Percentiles rank a stretch among this genome's conserved stretches.
These are phyloP conservation scores for Noctilio leporinus DNA, from an alignment of 2,113 vertebrate genomes.

Conservation along the genomic window DNA sequence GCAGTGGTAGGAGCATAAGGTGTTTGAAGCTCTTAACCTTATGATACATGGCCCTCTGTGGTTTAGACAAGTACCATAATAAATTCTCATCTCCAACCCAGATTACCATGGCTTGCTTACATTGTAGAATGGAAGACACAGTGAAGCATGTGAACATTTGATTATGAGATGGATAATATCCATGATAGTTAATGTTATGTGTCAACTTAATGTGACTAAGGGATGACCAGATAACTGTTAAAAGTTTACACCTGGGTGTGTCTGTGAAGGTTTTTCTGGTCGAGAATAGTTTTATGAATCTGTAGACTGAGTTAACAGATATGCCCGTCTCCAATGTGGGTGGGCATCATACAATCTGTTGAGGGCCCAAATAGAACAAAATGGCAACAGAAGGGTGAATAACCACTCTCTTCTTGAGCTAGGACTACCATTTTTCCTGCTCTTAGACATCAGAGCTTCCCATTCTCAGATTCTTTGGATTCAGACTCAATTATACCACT, in stretches of 20 bases:
- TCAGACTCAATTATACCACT: not conserved
- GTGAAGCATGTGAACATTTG: not conserved
- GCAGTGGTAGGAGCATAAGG: not conserved
- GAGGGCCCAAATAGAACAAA: not conserved
- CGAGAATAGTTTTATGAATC: not conserved
- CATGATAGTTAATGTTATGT: not conserved
- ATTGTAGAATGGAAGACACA: constrained; percentile 7
- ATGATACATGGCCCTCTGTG: not conserved
- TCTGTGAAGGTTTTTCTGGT: not conserved
- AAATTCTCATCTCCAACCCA: not conserved
- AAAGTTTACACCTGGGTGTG: not conserved
- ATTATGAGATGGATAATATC: not conserved
- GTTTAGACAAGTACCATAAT: not conserved
- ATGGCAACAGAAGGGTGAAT: not conserved
- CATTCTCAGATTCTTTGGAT: not conserved
- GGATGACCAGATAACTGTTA: not conserved
- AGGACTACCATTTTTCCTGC: not conserved
- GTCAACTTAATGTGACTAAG: not conserved
- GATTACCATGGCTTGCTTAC: not conserved
- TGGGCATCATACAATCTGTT: not conserved
- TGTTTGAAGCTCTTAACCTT: not conserved
- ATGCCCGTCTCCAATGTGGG: not conserved
- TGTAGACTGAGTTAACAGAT: not conserved
- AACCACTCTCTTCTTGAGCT: not conserved
- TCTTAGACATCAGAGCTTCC: not conserved